Evolutionary conservation across 2,113 vertebrate genomes (phyloP).

Genomic region (Clarias magur): DNA sequence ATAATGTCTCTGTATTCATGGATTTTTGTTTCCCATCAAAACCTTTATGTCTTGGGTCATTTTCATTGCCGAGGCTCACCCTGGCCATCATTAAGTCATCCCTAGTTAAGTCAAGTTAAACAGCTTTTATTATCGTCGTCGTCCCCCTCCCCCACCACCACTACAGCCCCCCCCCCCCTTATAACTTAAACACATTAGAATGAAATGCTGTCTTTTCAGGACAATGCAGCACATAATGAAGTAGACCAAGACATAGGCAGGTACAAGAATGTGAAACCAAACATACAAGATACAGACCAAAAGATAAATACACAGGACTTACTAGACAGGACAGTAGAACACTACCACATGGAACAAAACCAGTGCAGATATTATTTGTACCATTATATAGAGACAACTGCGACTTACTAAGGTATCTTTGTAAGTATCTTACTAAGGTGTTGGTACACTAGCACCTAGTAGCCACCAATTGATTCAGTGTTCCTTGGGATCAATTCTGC

Average conservation of each 20-base stretch:
- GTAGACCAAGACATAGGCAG: not conserved
- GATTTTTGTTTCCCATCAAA: not conserved
- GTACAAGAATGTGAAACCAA: not conserved
- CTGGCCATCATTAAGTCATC: not conserved
- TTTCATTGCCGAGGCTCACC: not conserved
- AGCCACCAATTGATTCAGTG: not conserved
- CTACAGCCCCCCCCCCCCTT: not conserved
- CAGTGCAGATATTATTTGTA: not conserved
- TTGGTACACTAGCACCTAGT: not conserved
- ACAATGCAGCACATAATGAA: not conserved
- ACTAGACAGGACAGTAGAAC: not conserved
- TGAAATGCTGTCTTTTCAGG: not conserved
- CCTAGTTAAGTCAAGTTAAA: not conserved
- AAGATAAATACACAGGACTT: too few species aligned
- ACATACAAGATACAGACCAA: not conserved
- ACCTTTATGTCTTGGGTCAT: not conserved
- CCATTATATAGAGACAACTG: not conserved
- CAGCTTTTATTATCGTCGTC: not conserved
- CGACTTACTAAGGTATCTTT: too few species aligned
- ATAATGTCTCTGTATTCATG: not conserved
- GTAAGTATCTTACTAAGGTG: not conserved
- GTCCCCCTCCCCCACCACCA: too few species aligned
- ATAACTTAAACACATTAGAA: not conserved
- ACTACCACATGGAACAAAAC: not conserved
- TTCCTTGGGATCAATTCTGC: not conserved